A percentile compares a stretch with the other conserved stretches of the same genome.
Evolutionary conservation across 53 echinoderm and acorn worm genomes (phyloP).

Genomic region (Pentamera pediparva): DNA sequence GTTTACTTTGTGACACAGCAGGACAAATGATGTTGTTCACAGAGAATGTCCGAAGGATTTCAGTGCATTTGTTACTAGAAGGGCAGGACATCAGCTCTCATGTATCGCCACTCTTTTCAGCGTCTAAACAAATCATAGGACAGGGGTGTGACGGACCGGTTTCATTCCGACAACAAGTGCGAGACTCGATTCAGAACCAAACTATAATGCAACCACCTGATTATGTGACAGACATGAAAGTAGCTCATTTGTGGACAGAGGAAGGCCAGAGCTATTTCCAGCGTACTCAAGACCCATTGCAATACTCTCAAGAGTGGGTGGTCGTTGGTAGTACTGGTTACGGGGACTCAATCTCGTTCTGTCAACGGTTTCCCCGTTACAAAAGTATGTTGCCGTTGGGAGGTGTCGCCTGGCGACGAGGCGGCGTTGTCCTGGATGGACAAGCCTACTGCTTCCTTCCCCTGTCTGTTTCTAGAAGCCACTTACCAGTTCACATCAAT

Average conservation of each 20-base stretch:
- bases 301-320: neutral
- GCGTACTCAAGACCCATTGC: no score
- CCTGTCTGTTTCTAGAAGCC: constrained; percentile 41
- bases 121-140: no score
- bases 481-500: constrained; percentile 41
- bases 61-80: constrained; percentile 1
- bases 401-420: constrained; percentile 15
- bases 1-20: constrained; percentile 42
- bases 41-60: constrained; percentile 41
- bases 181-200: neutral
- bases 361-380: neutral
- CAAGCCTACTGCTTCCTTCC: constrained; percentile 66
- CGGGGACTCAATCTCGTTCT: neutral
- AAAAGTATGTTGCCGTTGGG: neutral
- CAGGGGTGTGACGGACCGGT: no score
- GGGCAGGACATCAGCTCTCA: neutral
- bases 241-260: neutral
- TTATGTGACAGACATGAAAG: neutral
- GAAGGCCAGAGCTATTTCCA: neutral
- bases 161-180: neutral
- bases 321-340: neutral
- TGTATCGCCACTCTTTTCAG: neutral
- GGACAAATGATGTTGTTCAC: constrained; percentile 63
- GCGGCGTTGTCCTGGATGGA: no score
- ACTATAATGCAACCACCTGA: neutral